phyloP scores from a whole-genome alignment of 2,888 invertebrate genomes.

The Arctia plantaginis region DNA sequence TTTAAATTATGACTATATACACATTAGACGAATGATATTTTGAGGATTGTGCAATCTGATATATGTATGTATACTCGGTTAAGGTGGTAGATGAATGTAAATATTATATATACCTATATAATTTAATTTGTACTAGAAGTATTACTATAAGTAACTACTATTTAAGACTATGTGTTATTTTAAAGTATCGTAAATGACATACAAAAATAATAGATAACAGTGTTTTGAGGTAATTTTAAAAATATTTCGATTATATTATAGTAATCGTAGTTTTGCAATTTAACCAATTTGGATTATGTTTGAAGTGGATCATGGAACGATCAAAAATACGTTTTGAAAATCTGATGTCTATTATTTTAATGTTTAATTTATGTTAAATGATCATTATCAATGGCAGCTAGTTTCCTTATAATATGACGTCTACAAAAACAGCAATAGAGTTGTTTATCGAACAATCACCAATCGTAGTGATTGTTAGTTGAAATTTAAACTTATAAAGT shows the following conservation, averaged over 20 bases:
- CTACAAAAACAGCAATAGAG: neutral
- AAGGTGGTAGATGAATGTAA: conserved; percentile 32
- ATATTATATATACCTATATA: conserved; percentile 23
- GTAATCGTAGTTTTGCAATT: neutral
- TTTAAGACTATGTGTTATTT: conserved; percentile 11
- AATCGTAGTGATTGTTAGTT: neutral
- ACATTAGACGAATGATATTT: conserved; percentile 27
- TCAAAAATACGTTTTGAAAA: neutral
- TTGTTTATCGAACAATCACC: neutral
- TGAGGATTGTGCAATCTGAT: conserved; percentile 54
- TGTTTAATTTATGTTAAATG: neutral
- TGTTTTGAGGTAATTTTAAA: neutral
- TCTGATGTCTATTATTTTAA: neutral
- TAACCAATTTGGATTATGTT: neutral
- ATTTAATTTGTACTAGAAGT: conserved; percentile 53
- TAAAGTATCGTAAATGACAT: neutral
- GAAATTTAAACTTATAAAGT: neutral
- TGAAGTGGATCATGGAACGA: neutral
- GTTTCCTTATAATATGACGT: neutral
- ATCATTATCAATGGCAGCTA: conserved; percentile 8
- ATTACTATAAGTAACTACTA: conserved; percentile 47
- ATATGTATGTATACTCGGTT: conserved; percentile 32
- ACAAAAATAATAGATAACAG: neutral
- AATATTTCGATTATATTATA: too few species aligned
- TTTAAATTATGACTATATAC: neutral